phyloP scores from a whole-genome alignment of 1,140 invertebrate genomes.

The Eumaeus atala region DNA sequence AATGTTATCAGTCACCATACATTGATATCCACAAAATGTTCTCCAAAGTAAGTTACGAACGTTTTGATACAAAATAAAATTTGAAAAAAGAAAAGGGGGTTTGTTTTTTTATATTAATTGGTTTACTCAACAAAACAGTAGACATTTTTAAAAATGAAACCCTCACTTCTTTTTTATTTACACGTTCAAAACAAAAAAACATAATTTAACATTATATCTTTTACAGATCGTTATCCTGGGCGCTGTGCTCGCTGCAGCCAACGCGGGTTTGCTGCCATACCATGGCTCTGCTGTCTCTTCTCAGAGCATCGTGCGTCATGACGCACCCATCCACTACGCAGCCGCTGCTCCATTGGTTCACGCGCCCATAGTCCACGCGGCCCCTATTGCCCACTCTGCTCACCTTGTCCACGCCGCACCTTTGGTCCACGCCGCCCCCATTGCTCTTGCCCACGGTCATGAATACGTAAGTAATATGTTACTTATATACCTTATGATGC shows the following conservation, averaged over 20 bases:
- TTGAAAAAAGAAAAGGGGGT: too few species aligned
- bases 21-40: constrained; percentile 70
- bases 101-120: too few species aligned
- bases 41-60: constrained; percentile 59
- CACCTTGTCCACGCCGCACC: constrained; percentile 59
- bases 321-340: constrained; percentile 56
- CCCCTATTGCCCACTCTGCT: constrained; percentile 59
- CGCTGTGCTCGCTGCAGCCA: constrained; percentile 61
- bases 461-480: constrained; percentile 44
- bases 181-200: background rate
- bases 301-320: constrained; percentile 67
- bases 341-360: constrained; percentile 32
- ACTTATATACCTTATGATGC: constrained; percentile 3
- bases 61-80: too few species aligned
- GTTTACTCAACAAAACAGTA: background rate
- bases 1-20: constrained; percentile 70
- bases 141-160: background rate
- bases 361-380: constrained; percentile 54
- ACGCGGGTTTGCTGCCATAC: constrained; percentile 57
- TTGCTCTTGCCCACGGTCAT: constrained; percentile 40
- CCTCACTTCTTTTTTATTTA: background rate
- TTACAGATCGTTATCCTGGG: constrained; percentile 54
- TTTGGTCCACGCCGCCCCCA: constrained; percentile 47
- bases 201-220: constrained; percentile 10
- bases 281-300: constrained; percentile 63